phyloP scores from a whole-genome alignment of 2,888 invertebrate species.

The Argyresthia albistria region DNA sequence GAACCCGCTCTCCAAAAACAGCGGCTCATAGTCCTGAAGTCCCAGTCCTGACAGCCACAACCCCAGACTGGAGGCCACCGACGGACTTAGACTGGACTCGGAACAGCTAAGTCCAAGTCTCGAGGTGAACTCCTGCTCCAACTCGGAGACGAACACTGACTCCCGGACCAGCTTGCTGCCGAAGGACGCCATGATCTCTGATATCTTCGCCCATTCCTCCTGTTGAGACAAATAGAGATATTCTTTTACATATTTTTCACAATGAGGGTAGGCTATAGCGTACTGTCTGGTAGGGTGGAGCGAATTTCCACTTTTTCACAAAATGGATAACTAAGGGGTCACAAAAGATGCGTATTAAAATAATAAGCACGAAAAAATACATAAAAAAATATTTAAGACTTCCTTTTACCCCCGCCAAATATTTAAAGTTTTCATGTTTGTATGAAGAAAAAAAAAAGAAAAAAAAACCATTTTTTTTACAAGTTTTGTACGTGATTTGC shows the following conservation, averaged over 20 bases:
- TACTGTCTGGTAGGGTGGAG: no score
- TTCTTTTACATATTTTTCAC: neutral
- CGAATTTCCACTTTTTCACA: no score
- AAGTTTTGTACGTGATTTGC: no score
- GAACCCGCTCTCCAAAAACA: conserved; percentile 88
- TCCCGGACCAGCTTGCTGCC: conserved; percentile 87
- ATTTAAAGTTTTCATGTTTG: no score
- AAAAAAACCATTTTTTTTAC: no score
- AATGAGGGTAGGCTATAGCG: no score
- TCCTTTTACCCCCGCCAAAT: no score
- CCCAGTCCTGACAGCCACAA: conserved; percentile 86
- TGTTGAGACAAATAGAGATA: conserved; percentile 36
- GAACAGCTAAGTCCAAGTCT: conserved; percentile 75
- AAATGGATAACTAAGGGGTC: no score
- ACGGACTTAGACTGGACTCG: conserved; percentile 73
- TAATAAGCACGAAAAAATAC: no score
- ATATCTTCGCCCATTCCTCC: conserved; percentile 97
- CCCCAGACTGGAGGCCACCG: conserved; percentile 77
- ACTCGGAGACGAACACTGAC: conserved; percentile 83
- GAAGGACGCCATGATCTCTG: conserved; percentile 95
- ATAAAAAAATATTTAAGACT: no score
- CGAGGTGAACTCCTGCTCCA: conserved; percentile 85
- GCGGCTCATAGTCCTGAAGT: conserved; percentile 87
- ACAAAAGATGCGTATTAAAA: no score
- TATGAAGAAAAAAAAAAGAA: no score